Base-by-base conservation (phyloP, 2,888 invertebrate species). In the Drosophila infuscata region DNA sequence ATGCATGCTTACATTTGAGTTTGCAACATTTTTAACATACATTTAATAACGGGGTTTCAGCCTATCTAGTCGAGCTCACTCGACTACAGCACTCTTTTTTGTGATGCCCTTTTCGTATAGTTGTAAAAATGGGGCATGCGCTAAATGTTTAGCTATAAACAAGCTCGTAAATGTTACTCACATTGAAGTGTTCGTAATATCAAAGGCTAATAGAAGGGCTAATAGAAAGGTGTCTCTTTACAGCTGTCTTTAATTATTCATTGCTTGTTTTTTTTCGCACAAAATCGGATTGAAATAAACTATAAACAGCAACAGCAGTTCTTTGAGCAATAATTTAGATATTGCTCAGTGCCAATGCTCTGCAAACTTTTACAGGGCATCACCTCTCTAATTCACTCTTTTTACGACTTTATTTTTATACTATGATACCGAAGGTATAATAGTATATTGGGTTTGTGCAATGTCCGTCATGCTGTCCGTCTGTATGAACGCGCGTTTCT, bases 361-460 rank as follows among this genome's bases (percentile, higher is more conserved):
- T 35, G 5, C 2, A 36, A 15, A 41, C 29, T 7, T 65, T 29
- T 35, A 48, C 46, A 76, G 71, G 68, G 81, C 76, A 71, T 76
- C 12, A 12, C 6, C 3, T 2, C 48, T 9, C 36, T n/a, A 43
- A 61, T 58, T 65, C 52, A 53, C 15, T 46, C 54, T 30, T 30
- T 30, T 4, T 7, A n/a, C 15, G 4, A 35, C 33, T 25, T 53
- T 9, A 63, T 63, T 68, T 51, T n/a, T 41, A 25, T 25, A 25
- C 20, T 25, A 25, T 25, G 20, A 25, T 25, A 25, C 20, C 20
- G 20, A 25, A 25, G 20, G 20, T 25, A 25, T 25, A 25, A 25
- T 25, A 25, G 0, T 25, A 25, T 25, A 25, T 25, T 25, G 20
- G 20, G 20, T 25, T 25, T 25, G 20, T 25, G 20, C 20, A 25